Base-by-base conservation (phyloP, 2,797 vertebrate genomes). In the Chaunax sp. region DNA sequence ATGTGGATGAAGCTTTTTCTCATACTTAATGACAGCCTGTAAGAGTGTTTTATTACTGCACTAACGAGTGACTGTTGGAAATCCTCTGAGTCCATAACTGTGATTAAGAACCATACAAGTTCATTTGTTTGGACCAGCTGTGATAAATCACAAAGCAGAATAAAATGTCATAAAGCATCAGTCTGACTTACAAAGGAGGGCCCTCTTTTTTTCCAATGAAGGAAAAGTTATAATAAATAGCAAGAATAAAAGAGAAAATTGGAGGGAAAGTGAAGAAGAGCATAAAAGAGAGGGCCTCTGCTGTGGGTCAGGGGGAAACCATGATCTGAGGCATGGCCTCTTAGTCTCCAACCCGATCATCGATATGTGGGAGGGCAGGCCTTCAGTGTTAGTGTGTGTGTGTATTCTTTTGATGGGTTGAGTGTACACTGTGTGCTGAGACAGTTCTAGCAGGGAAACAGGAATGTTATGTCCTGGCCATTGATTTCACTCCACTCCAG, bases 401-500 rank as follows among this genome's bases (percentile, higher is more conserved):
- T 53, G 41, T 55, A 63, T 56, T 73, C 73, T 55, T 66, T 26
- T 72, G 75, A 63, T 2, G 5, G 56, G 60, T 41, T 68, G 77
- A 77, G 80, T 87, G 81, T 71, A 80, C 76, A 82, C 54, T 62
- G 76, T 77, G 81, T 59, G 66, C 80, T 69, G 78, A 84, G 74
- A 40, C 80, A 81, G 75, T 68, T 72, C 61, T 74, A 72, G 77
- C 79, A 69, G 61, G 59, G 66, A 77, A 87, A 82, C 75, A 76
- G 79, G 80, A 90, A 90, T 90, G 86, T 82, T 81, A 79, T 82
- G 82, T 86, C 84, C 83, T 63, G 11, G 75, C 80, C 85, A 92
- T 90, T 91, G 90, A 91, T 92, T 92, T 90, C 80, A 90, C 87
- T 83, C 77, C 52, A 69, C 89, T 88, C 75, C 74, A 74, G 83